Conservation (phyloP, 2,888 invertebrate genomes). For the Perizoma flavofasciatum region DNA sequence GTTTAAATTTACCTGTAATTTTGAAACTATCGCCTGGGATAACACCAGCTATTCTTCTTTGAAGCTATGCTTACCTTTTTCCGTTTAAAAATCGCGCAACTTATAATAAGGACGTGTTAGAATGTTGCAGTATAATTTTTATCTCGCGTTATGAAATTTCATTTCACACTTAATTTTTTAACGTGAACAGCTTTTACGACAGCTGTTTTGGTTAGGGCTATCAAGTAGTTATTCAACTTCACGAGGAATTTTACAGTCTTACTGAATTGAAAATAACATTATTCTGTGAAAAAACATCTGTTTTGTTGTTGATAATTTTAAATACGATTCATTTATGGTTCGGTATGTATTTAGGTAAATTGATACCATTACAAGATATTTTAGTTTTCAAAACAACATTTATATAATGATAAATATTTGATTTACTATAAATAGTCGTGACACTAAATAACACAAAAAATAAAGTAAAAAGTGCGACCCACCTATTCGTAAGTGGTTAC, state of each 20-base stretch:
- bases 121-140: slow-evolving; percentile 50
- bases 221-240: slow-evolving; percentile 13
- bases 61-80: slow-evolving; percentile 23
- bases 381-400: no score
- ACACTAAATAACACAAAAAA: no score
- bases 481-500: no score
- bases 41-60: slow-evolving; percentile 1
- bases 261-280: neutral
- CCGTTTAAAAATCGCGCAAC: slow-evolving; percentile 50
- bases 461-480: no score
- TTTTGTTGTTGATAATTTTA: no score
- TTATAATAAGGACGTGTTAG: slow-evolving; percentile 55
- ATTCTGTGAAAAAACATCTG: neutral
- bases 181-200: slow-evolving; percentile 18
- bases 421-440: no score
- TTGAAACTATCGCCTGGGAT: neutral
- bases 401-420: no score
- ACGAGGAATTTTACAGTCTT: slow-evolving; percentile 6
- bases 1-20: no score
- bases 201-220: slow-evolving; percentile 17
- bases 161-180: slow-evolving; percentile 33
- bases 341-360: no score
- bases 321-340: no score
- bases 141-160: slow-evolving; percentile 36
- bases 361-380: no score